Evolutionary conservation across 2,113 vertebrate genomes (phyloP).

Genomic region (Fukomys damarensis): DNA sequence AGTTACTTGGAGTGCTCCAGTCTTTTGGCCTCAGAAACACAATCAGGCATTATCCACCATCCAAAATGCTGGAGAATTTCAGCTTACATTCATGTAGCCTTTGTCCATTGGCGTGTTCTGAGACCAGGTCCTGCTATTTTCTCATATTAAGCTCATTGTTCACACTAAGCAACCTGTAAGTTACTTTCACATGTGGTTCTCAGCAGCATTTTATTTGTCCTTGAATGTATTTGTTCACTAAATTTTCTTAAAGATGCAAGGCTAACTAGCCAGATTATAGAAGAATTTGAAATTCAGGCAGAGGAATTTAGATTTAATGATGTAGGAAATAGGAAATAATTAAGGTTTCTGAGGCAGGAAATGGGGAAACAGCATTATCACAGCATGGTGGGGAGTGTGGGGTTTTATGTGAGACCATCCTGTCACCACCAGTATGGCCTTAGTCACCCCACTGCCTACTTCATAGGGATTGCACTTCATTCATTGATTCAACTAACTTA

Average conservation of each 20-base stretch:
- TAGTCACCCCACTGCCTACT: not conserved
- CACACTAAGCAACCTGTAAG: not conserved
- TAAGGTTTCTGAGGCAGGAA: slow-evolving; percentile 63
- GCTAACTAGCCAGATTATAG: not conserved
- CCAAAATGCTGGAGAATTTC: not conserved
- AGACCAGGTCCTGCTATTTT: not conserved
- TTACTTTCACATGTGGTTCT: slow-evolving; percentile 18
- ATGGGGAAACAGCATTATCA: slow-evolving; percentile 35
- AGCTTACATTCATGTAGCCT: not conserved
- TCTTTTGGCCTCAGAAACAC: not conserved
- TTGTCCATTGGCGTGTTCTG: not conserved
- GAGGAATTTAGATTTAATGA: slow-evolving; percentile 69
- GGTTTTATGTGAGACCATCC: slow-evolving; percentile 10
- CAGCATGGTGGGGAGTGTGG: not conserved
- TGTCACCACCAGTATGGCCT: not conserved
- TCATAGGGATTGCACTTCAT: not conserved
- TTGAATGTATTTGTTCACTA: not conserved
- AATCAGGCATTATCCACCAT: not conserved
- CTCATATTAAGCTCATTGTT: slow-evolving; percentile 5
- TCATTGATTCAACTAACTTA: not conserved
- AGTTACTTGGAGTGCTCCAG: not conserved
- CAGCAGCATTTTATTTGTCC: slow-evolving; percentile 24
- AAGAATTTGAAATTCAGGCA: slow-evolving; percentile 20
- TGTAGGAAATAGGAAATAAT: slow-evolving; percentile 60
- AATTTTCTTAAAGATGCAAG: not conserved